Percentiles rank a stretch among this genome's conserved stretches.
These are phyloP conservation scores for Mionectes macconnelli DNA, from an alignment of 2,113 vertebrate species.

Conservation along the genomic window DNA sequence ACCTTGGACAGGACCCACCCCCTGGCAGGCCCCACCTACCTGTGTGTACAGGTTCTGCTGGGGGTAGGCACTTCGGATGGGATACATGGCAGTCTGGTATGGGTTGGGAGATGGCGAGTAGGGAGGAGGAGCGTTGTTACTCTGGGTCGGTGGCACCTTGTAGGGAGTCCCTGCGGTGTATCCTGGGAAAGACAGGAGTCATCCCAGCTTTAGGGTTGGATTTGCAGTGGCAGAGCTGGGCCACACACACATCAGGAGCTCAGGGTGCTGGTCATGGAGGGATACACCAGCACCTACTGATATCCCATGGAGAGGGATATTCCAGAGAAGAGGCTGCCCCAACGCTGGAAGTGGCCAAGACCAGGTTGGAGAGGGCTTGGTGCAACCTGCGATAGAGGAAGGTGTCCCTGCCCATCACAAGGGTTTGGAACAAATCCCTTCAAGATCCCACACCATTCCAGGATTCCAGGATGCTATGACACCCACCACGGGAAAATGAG, in stretches of 20 bases:
- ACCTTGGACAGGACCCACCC: no score
- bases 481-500: no score
- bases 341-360: neutral
- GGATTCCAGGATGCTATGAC: no score
- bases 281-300: neutral
- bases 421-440: no score
- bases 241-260: neutral
- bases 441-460: no score
- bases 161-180: conserved; percentile 96
- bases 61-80: conserved; percentile 99
- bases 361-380: neutral
- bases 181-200: conserved; percentile 71
- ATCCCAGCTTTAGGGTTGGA: neutral
- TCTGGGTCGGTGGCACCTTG: conserved; percentile 97
- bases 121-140: conserved; percentile 92
- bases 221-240: neutral
- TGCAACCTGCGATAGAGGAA: neutral
- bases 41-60: conserved; percentile 98
- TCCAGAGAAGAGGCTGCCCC: neutral
- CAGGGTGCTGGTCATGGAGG: accelerated
- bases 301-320: neutral
- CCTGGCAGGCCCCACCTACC: conserved; percentile 71
- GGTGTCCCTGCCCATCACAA: neutral
- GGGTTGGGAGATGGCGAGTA: conserved; percentile 95
- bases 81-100: conserved; percentile 97